Evolutionary conservation across 2,797 vertebrate genomes (phyloP).

Genomic region (Euphonia xanthogaster): DNA sequence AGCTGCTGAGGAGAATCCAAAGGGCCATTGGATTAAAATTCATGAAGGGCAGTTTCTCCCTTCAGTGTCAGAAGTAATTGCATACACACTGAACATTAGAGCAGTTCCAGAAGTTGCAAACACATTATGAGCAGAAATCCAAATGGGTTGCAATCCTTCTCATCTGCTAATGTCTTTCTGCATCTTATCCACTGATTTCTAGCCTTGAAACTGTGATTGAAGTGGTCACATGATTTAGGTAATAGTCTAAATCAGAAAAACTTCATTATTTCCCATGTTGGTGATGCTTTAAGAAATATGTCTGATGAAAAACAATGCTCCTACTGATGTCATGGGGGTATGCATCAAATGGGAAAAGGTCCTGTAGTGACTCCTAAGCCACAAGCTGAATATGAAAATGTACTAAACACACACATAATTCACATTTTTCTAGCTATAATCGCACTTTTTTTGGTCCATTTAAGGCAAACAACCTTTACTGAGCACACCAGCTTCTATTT

Average conservation of each 20-base stretch:
- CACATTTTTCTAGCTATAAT: neutral
- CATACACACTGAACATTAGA: neutral
- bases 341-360: neutral
- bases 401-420: neutral
- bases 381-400: neutral
- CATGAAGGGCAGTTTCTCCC: conserved; percentile 4
- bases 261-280: neutral
- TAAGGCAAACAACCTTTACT: neutral
- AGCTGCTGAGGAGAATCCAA: conserved; percentile 15
- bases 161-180: neutral
- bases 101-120: conserved; percentile 21
- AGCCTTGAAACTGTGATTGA: neutral
- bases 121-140: neutral
- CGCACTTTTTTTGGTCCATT: neutral
- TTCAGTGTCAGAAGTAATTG: conserved; percentile 14
- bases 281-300: neutral
- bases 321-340: neutral
- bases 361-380: neutral
- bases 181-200: neutral
- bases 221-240: neutral
- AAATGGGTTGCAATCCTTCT: neutral
- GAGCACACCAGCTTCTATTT: neutral
- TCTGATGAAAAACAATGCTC: neutral
- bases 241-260: neutral
- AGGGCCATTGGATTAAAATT: conserved; percentile 46